phyloP scores from a whole-genome alignment of 2,888 invertebrate genomes.

The Archips xylosteana region DNA sequence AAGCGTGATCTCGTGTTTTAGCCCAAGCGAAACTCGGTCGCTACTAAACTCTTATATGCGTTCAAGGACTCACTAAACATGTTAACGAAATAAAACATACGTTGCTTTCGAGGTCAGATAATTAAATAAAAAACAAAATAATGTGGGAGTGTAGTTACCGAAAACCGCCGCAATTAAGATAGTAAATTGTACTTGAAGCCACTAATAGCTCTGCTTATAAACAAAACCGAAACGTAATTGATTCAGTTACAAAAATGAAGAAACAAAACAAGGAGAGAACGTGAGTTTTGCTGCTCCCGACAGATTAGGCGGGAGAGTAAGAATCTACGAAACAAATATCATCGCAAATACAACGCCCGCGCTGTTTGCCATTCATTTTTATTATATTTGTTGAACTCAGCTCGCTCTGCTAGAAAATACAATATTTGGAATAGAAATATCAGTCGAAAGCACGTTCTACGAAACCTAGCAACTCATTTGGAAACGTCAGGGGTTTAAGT shows the following conservation, averaged over 20 bases:
- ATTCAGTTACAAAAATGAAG: conserved; percentile 65
- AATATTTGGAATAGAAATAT: conserved; percentile 65
- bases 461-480: conserved; percentile 42
- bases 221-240: conserved; percentile 31
- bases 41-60: too few relatives aligned
- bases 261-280: conserved; percentile 75
- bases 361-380: conserved; percentile 81
- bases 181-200: not conserved
- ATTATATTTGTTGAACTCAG: conserved; percentile 70
- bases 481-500: conserved; percentile 17
- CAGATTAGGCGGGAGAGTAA: conserved; percentile 80
- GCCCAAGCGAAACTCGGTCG: too few relatives aligned
- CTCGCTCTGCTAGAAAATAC: conserved; percentile 51
- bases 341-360: conserved; percentile 72
- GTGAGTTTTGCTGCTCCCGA: conserved; percentile 69
- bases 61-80: too few relatives aligned
- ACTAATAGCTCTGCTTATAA: not conserved
- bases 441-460: conserved; percentile 64
- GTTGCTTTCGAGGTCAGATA: too few relatives aligned
- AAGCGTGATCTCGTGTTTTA: too few relatives aligned
- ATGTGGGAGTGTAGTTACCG: not conserved
- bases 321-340: conserved; percentile 72
- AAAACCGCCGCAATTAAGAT: not conserved
- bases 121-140: not conserved
- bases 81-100: not conserved